Evolutionary conservation across 2,113 vertebrate species (phyloP).

Genomic region (Neodontobutis hainanensis): DNA sequence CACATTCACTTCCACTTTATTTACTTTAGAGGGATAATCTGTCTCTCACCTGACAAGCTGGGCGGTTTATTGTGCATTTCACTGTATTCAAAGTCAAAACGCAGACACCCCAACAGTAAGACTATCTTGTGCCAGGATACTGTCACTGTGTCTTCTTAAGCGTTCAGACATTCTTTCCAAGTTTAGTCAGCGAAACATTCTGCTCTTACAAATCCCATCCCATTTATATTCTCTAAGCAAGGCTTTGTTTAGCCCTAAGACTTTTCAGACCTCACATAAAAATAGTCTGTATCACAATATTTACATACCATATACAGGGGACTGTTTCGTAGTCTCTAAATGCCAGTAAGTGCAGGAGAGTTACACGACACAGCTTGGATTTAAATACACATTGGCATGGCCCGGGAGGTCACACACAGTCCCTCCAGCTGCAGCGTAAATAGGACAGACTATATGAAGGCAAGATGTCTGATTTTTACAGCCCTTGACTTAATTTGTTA

Average conservation of each 20-base stretch:
- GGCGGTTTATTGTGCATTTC: conserved; percentile 36
- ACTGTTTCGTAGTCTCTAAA: conserved; percentile 33
- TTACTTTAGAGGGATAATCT: conserved; percentile 39
- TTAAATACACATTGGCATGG: conserved; percentile 51
- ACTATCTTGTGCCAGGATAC: conserved; percentile 33
- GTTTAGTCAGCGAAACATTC: conserved; percentile 49
- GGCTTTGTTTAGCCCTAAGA: conserved; percentile 44
- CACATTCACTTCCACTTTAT: conserved; percentile 14
- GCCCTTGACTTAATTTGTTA: conserved; percentile 11
- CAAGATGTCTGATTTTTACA: conserved; percentile 9
- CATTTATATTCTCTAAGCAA: conserved; percentile 10
- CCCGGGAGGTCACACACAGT: conserved; percentile 35
- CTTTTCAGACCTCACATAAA: conserved; percentile 21
- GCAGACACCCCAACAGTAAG: conserved; percentile 14
- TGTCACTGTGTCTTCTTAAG: conserved; percentile 40
- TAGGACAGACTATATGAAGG: conserved; percentile 28
- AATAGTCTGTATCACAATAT: conserved; percentile 54
- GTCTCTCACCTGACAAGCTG: conserved; percentile 49
- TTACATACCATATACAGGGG: conserved; percentile 56
- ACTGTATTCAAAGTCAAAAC: conserved; percentile 42
- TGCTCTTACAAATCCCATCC: conserved; percentile 25
- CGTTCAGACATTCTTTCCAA: conserved; percentile 57
- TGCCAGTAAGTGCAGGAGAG: conserved; percentile 34
- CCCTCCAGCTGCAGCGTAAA: conserved; percentile 36
- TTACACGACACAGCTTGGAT: conserved; percentile 21